Evolutionary conservation across 1,140 invertebrate species (phyloP).

Genomic region (Schmidtea mediterranea): DNA sequence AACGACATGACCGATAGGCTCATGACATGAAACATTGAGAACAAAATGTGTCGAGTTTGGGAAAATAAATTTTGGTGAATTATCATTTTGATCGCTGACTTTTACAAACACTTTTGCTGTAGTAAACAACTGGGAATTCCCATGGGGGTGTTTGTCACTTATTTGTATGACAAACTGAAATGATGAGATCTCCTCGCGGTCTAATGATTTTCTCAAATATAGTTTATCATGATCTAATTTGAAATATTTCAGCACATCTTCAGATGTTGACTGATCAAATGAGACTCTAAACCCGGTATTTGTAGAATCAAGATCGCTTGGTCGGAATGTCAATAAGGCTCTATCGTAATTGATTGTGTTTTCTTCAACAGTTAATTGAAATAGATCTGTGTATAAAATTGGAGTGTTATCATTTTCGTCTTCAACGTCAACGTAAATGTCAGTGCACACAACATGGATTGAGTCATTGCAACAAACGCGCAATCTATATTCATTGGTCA

Average conservation of each 20-base stretch:
- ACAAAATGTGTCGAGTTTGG: not conserved
- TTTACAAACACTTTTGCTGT: not conserved
- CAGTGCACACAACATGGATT: constrained; percentile 1
- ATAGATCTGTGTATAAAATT: too few relatives aligned
- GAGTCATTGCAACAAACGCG: not conserved
- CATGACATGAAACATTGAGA: constrained; percentile 4
- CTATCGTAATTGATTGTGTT: too few relatives aligned
- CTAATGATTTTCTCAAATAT: not conserved
- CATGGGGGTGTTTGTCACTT: not conserved
- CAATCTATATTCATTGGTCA: not conserved
- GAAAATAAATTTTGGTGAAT: constrained; percentile 1
- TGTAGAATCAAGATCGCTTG: too few relatives aligned
- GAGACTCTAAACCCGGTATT: too few relatives aligned
- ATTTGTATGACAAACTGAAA: not conserved
- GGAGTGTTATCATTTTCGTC: constrained; percentile 3
- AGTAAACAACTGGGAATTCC: not conserved
- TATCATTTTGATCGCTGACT: not conserved
- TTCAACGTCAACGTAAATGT: not conserved
- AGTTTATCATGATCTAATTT: not conserved
- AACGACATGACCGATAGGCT: not conserved
- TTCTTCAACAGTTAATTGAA: too few relatives aligned
- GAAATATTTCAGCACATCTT: not conserved
- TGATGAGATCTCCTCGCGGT: not conserved
- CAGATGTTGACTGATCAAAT: not conserved
- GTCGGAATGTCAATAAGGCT: too few relatives aligned